Evolutionary conservation across 2,797 vertebrate genomes (phyloP).

Genomic region (Chiropotes sagulatus): DNA sequence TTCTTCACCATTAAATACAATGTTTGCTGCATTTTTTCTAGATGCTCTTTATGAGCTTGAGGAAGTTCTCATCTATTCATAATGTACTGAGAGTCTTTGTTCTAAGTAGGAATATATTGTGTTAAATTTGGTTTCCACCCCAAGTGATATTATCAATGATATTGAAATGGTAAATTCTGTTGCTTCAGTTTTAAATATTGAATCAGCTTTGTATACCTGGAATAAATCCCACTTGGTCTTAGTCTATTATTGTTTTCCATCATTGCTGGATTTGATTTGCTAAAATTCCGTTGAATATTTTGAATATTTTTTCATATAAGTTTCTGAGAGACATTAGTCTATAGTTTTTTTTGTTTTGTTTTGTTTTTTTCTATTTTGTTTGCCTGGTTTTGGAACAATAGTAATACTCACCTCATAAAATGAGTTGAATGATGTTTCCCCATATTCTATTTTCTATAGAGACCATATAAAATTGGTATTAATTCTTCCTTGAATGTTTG

Average conservation of each 20-base stretch:
- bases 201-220: neutral
- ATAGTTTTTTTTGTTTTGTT: neutral
- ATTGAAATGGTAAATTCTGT: neutral
- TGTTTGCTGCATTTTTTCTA: neutral
- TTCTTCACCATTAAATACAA: neutral
- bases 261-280: conserved; percentile 22
- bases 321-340: neutral
- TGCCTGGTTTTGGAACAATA: neutral
- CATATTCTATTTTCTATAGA: neutral
- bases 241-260: conserved; percentile 1
- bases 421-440: neutral
- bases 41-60: neutral
- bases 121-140: neutral
- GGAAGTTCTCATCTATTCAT: neutral
- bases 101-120: neutral
- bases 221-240: conserved; percentile 16
- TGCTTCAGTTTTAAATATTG: conserved; percentile 32
- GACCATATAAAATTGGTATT: neutral
- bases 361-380: neutral
- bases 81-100: neutral
- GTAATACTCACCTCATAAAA: neutral
- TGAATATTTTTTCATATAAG: conserved; percentile 20
- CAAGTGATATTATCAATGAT: neutral
- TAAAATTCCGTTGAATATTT: conserved; percentile 28
- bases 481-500: conserved; percentile 16